Evolutionary conservation across 2,888 invertebrate species (phyloP).

Genomic region (Spisula solida): DNA sequence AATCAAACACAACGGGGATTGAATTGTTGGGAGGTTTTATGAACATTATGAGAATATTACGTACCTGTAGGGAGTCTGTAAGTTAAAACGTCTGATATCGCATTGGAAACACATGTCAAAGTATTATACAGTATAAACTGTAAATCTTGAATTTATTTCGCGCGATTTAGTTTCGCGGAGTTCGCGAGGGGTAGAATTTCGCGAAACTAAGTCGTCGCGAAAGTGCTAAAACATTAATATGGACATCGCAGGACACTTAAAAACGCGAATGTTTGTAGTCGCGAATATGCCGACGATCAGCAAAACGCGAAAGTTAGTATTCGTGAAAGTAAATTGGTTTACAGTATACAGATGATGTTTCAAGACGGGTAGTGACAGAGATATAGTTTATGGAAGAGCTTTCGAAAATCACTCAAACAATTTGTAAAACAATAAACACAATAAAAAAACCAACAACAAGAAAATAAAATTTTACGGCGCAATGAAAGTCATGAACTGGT

Average conservation of each 20-base stretch:
- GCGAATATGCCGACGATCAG: too few species aligned
- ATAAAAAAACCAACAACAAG: neutral
- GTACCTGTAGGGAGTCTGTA: conserved; percentile 38
- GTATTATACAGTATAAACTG: neutral
- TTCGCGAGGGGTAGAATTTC: too few species aligned
- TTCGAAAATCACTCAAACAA: neutral
- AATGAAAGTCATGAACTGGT: neutral
- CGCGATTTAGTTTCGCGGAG: too few species aligned
- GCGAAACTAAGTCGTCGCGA: too few species aligned
- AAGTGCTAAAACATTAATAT: too few species aligned
- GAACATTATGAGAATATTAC: conserved; percentile 49
- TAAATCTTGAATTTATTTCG: too few species aligned
- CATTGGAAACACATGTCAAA: conserved; percentile 62
- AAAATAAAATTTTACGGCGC: neutral
- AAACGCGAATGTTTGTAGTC: too few species aligned
- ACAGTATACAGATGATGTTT: neutral
- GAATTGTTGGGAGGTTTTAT: conserved; percentile 63
- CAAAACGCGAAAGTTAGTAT: too few species aligned
- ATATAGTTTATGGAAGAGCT: neutral
- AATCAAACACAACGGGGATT: conserved; percentile 65
- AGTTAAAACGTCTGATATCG: conserved; percentile 44
- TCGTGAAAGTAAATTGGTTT: too few species aligned
- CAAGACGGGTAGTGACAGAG: neutral
- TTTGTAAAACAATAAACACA: neutral
- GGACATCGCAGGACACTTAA: too few species aligned